Evolutionary conservation across 2,888 invertebrate genomes (phyloP), one percentile per base, ranked within the genome.

Genomic region (Morpho deidamia): DNA sequence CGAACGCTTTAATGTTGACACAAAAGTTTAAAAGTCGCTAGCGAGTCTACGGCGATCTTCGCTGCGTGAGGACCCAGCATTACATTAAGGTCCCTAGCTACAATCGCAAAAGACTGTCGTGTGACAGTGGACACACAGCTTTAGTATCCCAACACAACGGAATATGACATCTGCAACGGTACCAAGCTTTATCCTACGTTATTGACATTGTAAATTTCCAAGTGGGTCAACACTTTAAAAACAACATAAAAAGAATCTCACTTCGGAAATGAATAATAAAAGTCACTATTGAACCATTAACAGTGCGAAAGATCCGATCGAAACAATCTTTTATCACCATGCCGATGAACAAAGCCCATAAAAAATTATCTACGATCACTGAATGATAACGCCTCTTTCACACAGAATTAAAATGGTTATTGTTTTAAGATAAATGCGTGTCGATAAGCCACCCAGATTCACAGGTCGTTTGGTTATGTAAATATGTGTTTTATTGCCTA

Each of bases 401-500:
- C 69, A 70, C 69, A 68, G 67, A 67, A 65, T 66, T 60, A 63
- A 70, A 71, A 66, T 64, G 65, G 68, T 73, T 71, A 71, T 71
- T 70, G 71, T 72, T 69, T 68, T 59, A 64, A 68, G 70, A 72
- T 71, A 64, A 69, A 70, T 68, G 67, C 58, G 47, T 42, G 4
- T 38, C 47, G 69, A 72, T 70, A 70, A 66, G 55, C 46, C 55
- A 35, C 53, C 44, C 60, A 56, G 53, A 54, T 47, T 53, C 52
- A 50, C 56, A 53, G 54, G 61, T 55, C 61, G 48, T 62, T 51
- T 59, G 63, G 59, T 63, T 68, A 60, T 66, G 67, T 69, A 71
- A 73, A 73, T 71, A 72, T 71, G 66, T 69, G 67, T 67, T 74
- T 70, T 72, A 69, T 68, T 68, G 62, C 54, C 63, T 68, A 70